phyloP scores from a whole-genome alignment of 2,113 vertebrate genomes.

The Atrichornis clamosus region DNA sequence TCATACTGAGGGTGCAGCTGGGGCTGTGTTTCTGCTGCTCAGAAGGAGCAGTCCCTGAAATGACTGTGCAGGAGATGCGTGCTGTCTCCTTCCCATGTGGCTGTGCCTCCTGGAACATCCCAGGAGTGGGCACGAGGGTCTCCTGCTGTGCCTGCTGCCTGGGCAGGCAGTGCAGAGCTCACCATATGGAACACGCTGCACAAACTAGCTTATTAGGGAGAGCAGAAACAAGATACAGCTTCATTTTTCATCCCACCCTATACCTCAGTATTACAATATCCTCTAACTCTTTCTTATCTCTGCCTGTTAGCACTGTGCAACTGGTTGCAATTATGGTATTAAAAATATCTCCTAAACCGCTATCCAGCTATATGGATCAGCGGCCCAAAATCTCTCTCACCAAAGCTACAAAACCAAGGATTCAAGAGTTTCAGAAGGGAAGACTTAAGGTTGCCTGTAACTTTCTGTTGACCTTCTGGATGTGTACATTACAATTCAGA shows the following conservation, averaged over 20 bases:
- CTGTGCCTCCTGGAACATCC: not conserved
- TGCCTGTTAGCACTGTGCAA: not conserved
- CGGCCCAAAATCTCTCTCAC: not conserved
- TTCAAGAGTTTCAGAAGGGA: not conserved
- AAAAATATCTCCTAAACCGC: not conserved
- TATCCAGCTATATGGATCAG: not conserved
- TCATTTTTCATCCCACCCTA: not conserved
- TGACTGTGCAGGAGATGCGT: too few relatives aligned
- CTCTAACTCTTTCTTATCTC: not conserved
- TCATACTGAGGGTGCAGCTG: not conserved
- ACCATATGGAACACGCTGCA: not conserved
- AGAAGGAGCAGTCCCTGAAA: not conserved
- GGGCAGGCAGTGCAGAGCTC: not conserved
- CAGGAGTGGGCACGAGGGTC: not conserved
- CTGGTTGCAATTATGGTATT: not conserved
- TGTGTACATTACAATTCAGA: not conserved
- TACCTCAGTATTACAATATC: not conserved
- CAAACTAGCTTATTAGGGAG: not conserved
- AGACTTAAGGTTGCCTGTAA: not conserved
- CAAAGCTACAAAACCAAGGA: not conserved
- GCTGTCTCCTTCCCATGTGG: rapidly evolving
- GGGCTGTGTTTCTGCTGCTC: not conserved
- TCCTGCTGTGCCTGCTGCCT: not conserved
- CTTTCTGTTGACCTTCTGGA: not conserved
- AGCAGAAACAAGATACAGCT: not conserved